Evolutionary conservation across 2,113 vertebrate genomes (phyloP), one percentile per base, ranked within the genome.

Genomic region (Spheniscus mendiculus): DNA sequence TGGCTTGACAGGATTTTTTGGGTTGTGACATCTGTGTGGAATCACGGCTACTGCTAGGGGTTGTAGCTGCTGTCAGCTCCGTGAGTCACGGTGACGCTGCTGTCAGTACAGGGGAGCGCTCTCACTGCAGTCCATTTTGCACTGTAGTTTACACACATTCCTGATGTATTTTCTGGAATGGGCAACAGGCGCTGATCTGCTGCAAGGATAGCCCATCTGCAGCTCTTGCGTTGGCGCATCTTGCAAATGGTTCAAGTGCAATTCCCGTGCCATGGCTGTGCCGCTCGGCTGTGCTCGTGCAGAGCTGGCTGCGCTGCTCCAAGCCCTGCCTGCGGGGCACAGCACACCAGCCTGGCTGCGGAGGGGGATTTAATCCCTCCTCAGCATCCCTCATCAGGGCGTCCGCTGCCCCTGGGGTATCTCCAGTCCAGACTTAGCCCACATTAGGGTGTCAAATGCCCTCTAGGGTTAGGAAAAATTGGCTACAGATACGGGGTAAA

Each of bases 251-350:
- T 6, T 22, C 34, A n/a, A 52, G 3, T 12, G 42, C 30, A 32
- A 1, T 23, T 11, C 70, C 42, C 2, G 4, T 23, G 40, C 29
- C 29, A 5, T 1, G 11, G 19, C 7, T 23, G 11, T 5, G 56
- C 53, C 1, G 0, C 15, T 40, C 0, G 0, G 17, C 34, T 18
- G 44, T 16, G 81, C 27, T 44, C 3, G 1, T 4, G 11, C 29
- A 15, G 52, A 22, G 79, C 2, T 23, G 42, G 7, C 49, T 59
- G 38, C 2, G 1, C 42, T 18, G 47, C 42, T 44, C 62, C 15
- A 17, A 63, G n/a, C 40, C 65, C 36, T 69, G 56, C 34, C n/a
- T 45, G 21, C 2, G 3, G 36, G n/a, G 23, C 18, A 69, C 30
- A n/a, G 53, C 65, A 59, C 71, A 14, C 5, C 72, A 53, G 15